Evolutionary conservation across 1,140 invertebrate species (phyloP), one percentile per base, ranked within the genome.

Genomic region (Diorhabda carinulata): DNA sequence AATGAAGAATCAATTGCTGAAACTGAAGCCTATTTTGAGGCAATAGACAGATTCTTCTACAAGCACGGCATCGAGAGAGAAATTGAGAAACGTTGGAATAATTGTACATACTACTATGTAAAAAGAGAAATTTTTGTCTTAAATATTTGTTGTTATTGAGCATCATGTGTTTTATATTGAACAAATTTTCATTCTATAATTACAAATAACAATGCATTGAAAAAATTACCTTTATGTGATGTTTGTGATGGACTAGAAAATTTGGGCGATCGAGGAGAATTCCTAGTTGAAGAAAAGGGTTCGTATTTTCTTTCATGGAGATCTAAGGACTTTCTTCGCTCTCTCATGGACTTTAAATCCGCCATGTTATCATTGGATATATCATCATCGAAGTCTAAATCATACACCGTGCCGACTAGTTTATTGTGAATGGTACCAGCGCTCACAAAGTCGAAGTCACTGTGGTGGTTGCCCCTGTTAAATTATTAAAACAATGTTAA

Each of bases 361-460:
- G 91, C 90, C 66, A 93, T 89, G 73, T 86, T 88, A 43, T 90
- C 87, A 68, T 89, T 91, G 5, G 87, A 87, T 5, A 90, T 87
- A 73, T 95, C 93, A 73, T 95, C 93, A 71, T 94, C 91, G 68
- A 92, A 92, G 78, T 94, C 91, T 73, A 93, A 88, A 77, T 93
- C 92, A 72, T 94, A 96, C 2, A 95, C 93, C 2, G 93, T 95
- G 3, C 93, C 93, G 3, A 90, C 88, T 42, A 95, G 83, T 80
- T 92, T 92, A 76, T 88, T 91, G 65, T 89, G 88, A 57, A 90
- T 90, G 0, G 85, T 86, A 61, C 86, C 83, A 73, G 85, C 77
- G 58, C 80, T 78, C 61, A 82, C 77, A 41, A 82, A 77, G 61
- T 79, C 59, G 68, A 74, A 81, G 75, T 81, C 78, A 74, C 68